These are phyloP conservation scores for Pogonognathellus flavescens DNA, from an alignment of 1,140 invertebrate species.

Conservation along the genomic window DNA sequence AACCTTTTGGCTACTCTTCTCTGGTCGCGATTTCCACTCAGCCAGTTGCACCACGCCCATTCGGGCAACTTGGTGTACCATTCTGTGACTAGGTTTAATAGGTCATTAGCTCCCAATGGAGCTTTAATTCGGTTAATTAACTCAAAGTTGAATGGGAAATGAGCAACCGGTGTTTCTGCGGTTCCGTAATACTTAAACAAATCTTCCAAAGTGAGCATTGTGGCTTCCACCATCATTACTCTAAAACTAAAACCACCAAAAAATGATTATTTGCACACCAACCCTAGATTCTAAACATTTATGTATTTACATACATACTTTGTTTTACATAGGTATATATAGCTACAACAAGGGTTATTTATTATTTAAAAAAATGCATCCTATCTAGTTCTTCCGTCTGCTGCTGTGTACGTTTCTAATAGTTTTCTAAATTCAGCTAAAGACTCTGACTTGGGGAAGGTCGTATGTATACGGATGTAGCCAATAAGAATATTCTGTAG, in stretches of 20 bases:
- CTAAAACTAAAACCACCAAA: no score
- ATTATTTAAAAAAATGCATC: no score
- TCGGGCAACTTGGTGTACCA: neutral
- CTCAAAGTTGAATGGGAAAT: constrained; percentile 69
- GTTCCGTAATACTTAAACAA: constrained; percentile 77
- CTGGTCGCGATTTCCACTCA: constrained; percentile 79
- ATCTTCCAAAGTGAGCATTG: constrained; percentile 72
- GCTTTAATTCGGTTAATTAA: constrained; percentile 72
- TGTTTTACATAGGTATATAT: no score
- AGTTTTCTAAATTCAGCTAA: constrained; percentile 69
- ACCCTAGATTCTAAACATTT: no score
- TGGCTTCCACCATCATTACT: constrained; percentile 80
- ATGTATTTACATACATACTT: no score
- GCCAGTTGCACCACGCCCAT: constrained; percentile 73
- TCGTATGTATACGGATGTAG: neutral
- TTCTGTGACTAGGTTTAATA: constrained; percentile 47
- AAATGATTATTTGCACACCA: no score
- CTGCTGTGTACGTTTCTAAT: constrained; percentile 65
- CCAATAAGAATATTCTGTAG: neutral
- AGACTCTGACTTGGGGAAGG: constrained; percentile 68
- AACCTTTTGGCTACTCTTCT: constrained; percentile 75
- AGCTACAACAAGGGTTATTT: no score
- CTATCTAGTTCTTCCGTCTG: neutral
- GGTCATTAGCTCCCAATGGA: constrained; percentile 76
- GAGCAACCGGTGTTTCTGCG: constrained; percentile 73